Conservation (phyloP, 2,113 vertebrate genomes). For the Upupa epops region DNA sequence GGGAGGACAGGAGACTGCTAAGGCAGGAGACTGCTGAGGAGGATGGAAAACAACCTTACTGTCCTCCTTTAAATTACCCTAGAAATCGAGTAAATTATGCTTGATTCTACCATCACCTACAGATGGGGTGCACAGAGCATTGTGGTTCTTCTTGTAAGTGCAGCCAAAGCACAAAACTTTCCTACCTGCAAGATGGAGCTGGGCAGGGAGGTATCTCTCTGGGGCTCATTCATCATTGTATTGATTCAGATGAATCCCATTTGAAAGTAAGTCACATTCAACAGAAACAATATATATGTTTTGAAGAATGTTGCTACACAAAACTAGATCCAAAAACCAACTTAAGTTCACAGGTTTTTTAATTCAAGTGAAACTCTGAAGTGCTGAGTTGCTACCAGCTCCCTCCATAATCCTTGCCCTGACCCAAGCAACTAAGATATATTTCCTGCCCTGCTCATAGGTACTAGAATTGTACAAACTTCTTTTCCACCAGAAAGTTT, state of each 20-base stretch:
- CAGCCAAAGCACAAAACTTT: background rate
- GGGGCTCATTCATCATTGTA: accelerated
- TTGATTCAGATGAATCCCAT: background rate
- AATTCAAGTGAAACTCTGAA: background rate
- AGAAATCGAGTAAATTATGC: background rate
- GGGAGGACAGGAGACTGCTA: background rate
- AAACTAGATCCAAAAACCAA: background rate
- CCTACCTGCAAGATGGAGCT: background rate
- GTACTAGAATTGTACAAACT: background rate
- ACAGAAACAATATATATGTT: background rate
- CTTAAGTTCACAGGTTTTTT: background rate
- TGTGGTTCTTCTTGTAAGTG: background rate
- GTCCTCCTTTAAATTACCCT: background rate
- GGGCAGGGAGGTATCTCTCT: accelerated
- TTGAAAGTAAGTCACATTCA: background rate
- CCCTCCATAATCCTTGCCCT: background rate
- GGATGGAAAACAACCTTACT: background rate
- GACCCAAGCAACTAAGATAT: background rate
- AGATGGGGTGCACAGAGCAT: background rate
- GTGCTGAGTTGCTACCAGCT: background rate
- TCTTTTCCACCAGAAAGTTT: background rate
- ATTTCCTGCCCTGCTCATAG: background rate
- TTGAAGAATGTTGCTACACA: background rate
- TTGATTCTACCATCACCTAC: background rate
- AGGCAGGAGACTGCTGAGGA: background rate